A percentile compares a stretch with the other conserved stretches of the same genome.
phyloP scores from a whole-genome alignment of 2,113 vertebrate species.

The Nerophis lumbriciformis region DNA sequence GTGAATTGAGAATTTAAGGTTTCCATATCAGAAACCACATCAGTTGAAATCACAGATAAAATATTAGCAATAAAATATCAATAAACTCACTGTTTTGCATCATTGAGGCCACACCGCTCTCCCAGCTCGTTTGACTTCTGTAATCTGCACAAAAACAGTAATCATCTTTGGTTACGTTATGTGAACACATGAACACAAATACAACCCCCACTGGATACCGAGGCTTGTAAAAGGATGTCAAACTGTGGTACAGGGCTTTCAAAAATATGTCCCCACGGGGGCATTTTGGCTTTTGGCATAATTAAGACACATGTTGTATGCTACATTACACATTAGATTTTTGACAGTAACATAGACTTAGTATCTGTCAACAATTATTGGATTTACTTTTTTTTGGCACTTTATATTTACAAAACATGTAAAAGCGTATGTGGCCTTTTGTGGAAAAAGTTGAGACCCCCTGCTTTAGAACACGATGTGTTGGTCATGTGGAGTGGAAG shows the following conservation, averaged over 20 bases:
- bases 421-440: no score
- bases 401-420: background rate
- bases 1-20: background rate
- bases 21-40: no score
- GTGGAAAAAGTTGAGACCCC: no score
- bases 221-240: no score
- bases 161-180: slow-evolving; percentile 3
- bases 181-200: background rate
- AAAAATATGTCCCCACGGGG: no score
- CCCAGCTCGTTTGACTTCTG: slow-evolving; percentile 84
- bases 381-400: background rate
- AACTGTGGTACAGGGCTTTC: no score
- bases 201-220: no score
- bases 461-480: no score
- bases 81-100: slow-evolving; percentile 88
- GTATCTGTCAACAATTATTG: no score
- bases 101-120: slow-evolving; percentile 80
- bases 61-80: background rate
- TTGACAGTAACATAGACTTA: no score
- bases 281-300: no score
- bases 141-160: slow-evolving; percentile 80
- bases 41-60: background rate
- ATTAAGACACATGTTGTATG: background rate
- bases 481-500: no score
- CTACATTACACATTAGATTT: background rate